Base-by-base conservation (phyloP, 2,113 vertebrate species). In the Tyto alba region DNA sequence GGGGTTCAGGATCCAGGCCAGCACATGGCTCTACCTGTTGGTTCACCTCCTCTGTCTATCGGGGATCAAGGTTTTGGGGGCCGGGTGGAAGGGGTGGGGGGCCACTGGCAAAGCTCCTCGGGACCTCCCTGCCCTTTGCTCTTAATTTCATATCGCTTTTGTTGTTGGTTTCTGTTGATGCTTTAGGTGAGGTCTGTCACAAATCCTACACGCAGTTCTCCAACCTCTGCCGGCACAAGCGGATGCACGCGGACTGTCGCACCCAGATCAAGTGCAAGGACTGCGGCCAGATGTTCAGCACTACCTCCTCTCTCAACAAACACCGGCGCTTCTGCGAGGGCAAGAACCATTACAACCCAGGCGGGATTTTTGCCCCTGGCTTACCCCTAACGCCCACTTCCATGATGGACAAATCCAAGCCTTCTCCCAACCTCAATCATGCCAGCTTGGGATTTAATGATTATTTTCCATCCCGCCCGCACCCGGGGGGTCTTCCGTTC, bases 201-300 rank as follows among this genome's bases (percentile, higher is more conserved):
- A 99, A 99, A 95, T 99, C 99, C 95, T 99, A 99, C 98, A 99
- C 99, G 76, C 99, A 99, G 98, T 99, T 99, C 99, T 99, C 99
- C 98, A 99, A 99, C 98, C 99, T 99, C 94, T 99, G 99, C 98
- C 99, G 99, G 60, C 99, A 99, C 98, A 99, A 99, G 98, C 99
- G 99, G 71, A 99, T 99, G 99, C 99, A 99, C 59, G 99, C 99
- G 10, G 99, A 99, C 98, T 99, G 99, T 96, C 99, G 99, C 95
- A 99, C 99, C 8, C 99, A 99, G 98, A 99, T 99, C 98, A 99
- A 99, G 93, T 99, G 99, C 98, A 99, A 99, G 98, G 99, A 99
- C 98, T 99, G 99, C 16, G 99, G 99, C 36, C 99, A 99, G 97
- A 99, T 99, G 99, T 99, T 99, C 98, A 99, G 99, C 98, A 99